Evolutionary conservation across 2,797 vertebrate species (phyloP).

Genomic region (Phyllotis vaccarum): DNA sequence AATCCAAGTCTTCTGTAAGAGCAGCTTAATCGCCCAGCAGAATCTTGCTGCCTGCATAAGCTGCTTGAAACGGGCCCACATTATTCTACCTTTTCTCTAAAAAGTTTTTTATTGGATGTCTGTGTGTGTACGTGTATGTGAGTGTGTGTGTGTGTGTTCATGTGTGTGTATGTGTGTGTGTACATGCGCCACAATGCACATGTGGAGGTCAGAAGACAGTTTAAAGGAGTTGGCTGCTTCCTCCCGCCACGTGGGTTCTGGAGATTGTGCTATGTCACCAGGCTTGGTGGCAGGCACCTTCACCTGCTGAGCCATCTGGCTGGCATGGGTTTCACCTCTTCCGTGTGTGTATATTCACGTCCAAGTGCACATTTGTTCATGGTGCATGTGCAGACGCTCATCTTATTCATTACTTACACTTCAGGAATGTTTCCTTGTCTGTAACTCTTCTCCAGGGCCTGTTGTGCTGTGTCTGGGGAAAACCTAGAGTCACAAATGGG

Average conservation of each 20-base stretch:
- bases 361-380: fast-evolving
- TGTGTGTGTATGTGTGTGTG: neutral
- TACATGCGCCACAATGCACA: neutral
- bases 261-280: neutral
- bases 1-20: neutral
- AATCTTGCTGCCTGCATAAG: neutral
- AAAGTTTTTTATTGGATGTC: too few relatives aligned
- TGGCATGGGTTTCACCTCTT: neutral
- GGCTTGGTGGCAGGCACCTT: neutral
- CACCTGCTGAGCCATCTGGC: neutral
- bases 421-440: neutral
- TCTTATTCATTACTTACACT: neutral
- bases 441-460: neutral
- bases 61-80: neutral
- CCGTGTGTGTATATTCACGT: fast-evolving
- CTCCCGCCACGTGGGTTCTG: neutral
- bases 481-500: neutral
- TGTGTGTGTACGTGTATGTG: too few relatives aligned
- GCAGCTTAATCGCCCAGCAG: too few relatives aligned
- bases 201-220: neutral
- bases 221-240: neutral
- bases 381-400: fast-evolving
- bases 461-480: neutral
- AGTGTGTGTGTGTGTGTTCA: neutral
- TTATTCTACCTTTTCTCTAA: neutral